Evolutionary conservation across 2,797 vertebrate genomes (phyloP), one percentile per base, ranked within the genome.

Genomic region (Sebastes iracundus): DNA sequence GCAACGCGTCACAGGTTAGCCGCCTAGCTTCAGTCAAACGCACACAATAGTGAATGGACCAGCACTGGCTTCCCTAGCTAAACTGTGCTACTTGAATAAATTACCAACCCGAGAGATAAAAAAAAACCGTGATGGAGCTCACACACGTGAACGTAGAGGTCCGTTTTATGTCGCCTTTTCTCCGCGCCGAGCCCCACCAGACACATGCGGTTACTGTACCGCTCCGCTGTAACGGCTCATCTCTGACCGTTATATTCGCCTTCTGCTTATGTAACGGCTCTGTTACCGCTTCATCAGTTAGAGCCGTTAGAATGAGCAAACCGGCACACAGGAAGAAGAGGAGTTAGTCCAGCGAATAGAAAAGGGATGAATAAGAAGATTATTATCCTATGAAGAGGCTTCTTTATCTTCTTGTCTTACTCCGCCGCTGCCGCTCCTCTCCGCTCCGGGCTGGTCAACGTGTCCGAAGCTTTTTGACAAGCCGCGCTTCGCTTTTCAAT

Each of bases 221-320:
- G 87, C 83, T 87, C 33, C 14, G 72, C 63, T 0, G 88, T 38
- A 49, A 53, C 73, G 72, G 46, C 88, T 83, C 88, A 83, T 90
- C 85, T 52, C 87, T 25, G 76, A 65, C 89, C 90, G 91, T 88
- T 93, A 92, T 61, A 92, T 61, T 78, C 87, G 82, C 65, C 66
- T 16, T 42, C 35, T 38, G 1, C 35, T 93, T 88, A 89, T 86
- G 82, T 90, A 90, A 94, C 70, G 86, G 12, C 28, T 49, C 55
- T 18, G 70, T 16, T 16, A 53, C 59, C 56, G 80, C 56, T 78
- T 62, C 66, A 22, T 30, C 35, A 67, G 33, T 60, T 46, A n/a
- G 52, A 42, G 2, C 46, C 18, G 33, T 60, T 46, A n/a, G 52
- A 42, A 20, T 38, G 0, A n/a, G 16, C 49, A 11, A 59, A 60